Evolutionary conservation across 2,113 vertebrate species (phyloP).

Genomic region (Taxidea taxus): DNA sequence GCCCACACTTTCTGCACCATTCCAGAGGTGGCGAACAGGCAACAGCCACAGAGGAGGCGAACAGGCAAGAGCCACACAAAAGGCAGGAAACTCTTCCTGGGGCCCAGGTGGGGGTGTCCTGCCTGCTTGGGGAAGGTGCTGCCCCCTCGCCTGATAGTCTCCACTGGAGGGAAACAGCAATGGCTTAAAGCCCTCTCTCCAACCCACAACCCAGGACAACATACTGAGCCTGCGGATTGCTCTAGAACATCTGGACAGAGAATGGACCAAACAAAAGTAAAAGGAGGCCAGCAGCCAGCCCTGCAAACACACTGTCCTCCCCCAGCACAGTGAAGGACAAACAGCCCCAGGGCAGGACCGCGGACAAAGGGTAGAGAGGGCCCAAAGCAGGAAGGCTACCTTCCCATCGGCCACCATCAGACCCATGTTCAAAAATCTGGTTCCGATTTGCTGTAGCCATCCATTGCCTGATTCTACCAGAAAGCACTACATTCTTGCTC

Average conservation of each 20-base stretch:
- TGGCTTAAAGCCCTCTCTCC: neutral
- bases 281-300: neutral
- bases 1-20: neutral
- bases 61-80: neutral
- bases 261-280: neutral
- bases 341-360: neutral
- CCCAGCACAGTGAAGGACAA: neutral
- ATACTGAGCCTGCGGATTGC: neutral
- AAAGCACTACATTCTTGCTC: slow-evolving; percentile 59
- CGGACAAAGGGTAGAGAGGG: neutral
- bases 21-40: neutral
- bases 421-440: slow-evolving; percentile 51
- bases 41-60: neutral
- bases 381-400: neutral
- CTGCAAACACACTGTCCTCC: neutral
- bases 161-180: neutral
- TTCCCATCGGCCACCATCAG: neutral
- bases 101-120: neutral
- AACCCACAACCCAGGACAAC: neutral
- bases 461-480: slow-evolving; percentile 4
- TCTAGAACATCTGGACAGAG: neutral
- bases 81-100: neutral
- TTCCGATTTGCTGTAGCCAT: slow-evolving; percentile 48
- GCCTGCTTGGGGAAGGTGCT: neutral
- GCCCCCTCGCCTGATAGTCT: neutral